These are phyloP conservation scores for Nyctibius bracteatus DNA, from an alignment of 2,113 vertebrate genomes.

Conservation along the genomic window DNA sequence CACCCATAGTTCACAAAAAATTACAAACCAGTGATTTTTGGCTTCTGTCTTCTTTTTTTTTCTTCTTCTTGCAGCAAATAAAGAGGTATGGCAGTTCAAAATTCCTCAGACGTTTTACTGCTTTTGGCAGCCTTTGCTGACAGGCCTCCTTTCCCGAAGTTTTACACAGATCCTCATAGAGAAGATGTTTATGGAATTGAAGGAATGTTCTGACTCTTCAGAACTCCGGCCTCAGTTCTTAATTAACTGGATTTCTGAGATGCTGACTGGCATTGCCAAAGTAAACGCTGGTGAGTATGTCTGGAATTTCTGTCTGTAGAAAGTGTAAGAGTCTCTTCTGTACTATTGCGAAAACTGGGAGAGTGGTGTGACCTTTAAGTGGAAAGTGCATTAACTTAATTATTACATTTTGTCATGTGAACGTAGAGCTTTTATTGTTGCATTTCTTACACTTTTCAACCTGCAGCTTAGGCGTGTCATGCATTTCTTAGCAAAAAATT, in stretches of 20 bases:
- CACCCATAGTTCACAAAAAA: not conserved
- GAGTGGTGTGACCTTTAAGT: not conserved
- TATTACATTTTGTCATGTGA: not conserved
- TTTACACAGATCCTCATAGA: slow-evolving; percentile 86
- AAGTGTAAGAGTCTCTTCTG: not conserved
- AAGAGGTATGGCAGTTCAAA: slow-evolving; percentile 63
- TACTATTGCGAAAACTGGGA: not conserved
- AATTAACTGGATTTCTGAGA: slow-evolving; percentile 86
- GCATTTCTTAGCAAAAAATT: not conserved
- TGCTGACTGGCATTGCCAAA: slow-evolving; percentile 81
- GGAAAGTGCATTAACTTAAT: not conserved
- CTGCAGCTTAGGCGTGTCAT: not conserved
- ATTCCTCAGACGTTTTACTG: slow-evolving; percentile 79
- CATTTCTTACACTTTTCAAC: not conserved
- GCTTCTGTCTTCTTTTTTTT: not conserved
- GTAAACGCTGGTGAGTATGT: slow-evolving; percentile 67
- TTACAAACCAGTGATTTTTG: not conserved
- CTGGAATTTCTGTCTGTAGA: not conserved
- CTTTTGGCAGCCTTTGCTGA: slow-evolving; percentile 92
- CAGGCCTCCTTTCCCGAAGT: slow-evolving; percentile 76
- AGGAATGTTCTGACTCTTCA: slow-evolving; percentile 63
- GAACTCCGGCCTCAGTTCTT: slow-evolving; percentile 78
- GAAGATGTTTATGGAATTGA: slow-evolving; percentile 84
- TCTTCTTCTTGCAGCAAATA: slow-evolving; percentile 40
- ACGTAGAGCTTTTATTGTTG: not conserved